phyloP scores from a whole-genome alignment of 2,888 invertebrate species.

The Erebia palarica region DNA sequence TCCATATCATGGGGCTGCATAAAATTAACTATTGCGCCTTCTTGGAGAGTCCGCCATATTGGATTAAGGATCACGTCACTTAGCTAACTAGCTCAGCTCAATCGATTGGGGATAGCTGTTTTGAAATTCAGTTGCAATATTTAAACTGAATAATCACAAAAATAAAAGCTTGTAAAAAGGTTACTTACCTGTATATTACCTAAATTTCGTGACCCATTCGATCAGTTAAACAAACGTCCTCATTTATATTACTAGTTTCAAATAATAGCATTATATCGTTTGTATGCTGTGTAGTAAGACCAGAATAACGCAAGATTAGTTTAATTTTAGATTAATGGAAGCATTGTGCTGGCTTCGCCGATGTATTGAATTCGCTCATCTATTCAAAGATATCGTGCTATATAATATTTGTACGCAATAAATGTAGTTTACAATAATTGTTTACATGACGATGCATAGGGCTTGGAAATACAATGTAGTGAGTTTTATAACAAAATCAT shows the following conservation, averaged over 20 bases:
- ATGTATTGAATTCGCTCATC: background rate
- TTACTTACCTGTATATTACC: no score
- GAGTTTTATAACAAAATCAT: background rate
- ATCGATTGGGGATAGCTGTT: no score
- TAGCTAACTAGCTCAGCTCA: no score
- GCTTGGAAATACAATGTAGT: background rate
- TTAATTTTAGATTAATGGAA: constrained; percentile 24
- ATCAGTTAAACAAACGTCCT: no score
- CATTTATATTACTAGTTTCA: constrained; percentile 25
- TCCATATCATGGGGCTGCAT: no score
- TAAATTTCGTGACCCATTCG: no score
- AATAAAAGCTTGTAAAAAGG: no score
- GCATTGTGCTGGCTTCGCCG: constrained; percentile 22
- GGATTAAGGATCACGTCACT: no score
- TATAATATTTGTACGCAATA: constrained; percentile 1
- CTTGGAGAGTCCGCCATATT: no score
- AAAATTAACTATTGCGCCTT: no score
- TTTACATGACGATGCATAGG: background rate
- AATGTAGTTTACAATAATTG: background rate
- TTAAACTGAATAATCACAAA: no score
- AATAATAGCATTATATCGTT: constrained; percentile 36
- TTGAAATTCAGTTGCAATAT: no score
- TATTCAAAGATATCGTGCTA: constrained; percentile 14
- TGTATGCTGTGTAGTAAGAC: constrained; percentile 29
- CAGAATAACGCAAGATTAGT: constrained; percentile 22